phyloP scores from a whole-genome alignment of 1,140 invertebrate species.

The Lepidostoma basale region DNA sequence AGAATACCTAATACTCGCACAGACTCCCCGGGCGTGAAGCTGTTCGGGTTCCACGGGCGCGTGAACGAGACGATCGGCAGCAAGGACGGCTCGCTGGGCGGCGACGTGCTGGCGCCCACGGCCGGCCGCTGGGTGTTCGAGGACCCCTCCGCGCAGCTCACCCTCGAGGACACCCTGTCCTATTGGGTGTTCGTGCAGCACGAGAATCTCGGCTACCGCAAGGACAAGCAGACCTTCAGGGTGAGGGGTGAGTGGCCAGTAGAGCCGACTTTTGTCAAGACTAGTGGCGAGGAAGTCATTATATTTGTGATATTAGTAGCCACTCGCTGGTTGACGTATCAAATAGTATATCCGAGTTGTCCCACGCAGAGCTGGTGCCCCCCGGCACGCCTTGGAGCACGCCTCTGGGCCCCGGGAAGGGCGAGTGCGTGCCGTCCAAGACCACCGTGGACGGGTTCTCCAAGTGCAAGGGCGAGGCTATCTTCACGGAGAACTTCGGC shows the following conservation, averaged over 20 bases:
- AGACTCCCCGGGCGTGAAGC: conserved; percentile 47
- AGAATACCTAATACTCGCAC: too few relatives aligned
- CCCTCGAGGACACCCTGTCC: conserved; percentile 47
- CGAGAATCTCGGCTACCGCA: conserved; percentile 47
- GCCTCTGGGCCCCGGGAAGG: background rate
- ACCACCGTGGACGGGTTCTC: conserved; percentile 39
- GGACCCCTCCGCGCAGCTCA: conserved; percentile 44
- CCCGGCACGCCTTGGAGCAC: background rate
- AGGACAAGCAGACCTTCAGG: conserved; percentile 45
- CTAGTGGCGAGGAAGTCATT: too few relatives aligned
- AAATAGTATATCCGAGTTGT: background rate
- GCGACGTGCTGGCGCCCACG: conserved; percentile 41
- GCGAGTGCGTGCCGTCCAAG: conserved; percentile 19
- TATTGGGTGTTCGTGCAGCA: conserved; percentile 51
- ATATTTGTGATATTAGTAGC: too few relatives aligned
- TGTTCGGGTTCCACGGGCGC: conserved; percentile 50
- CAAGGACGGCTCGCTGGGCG: conserved; percentile 46
- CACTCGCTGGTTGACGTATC: too few relatives aligned
- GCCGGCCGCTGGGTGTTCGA: conserved; percentile 47
- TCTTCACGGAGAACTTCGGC: conserved; percentile 52
- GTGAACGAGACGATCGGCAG: conserved; percentile 44
- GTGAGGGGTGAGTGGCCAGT: conserved; percentile 43
- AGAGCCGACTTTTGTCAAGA: too few relatives aligned
- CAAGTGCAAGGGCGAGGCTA: conserved; percentile 48
- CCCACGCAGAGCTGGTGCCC: background rate